Percentiles rank a stretch among this genome's conserved stretches.
Evolutionary conservation across 2,797 vertebrate species (phyloP).

Genomic region (Gymnoscopelus braueri): DNA sequence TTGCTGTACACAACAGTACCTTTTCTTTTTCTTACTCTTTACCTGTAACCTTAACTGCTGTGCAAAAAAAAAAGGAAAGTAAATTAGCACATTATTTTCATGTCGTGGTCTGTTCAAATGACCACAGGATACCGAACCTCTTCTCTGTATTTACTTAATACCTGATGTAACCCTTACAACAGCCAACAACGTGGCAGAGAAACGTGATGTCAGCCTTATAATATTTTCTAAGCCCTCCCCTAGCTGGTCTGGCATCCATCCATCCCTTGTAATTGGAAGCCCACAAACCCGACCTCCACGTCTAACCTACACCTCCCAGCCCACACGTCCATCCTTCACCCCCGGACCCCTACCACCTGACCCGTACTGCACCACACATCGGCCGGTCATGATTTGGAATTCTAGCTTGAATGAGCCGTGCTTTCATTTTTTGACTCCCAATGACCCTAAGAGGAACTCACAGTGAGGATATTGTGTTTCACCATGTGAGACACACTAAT

Average conservation of each 20-base stretch:
- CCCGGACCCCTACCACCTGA: not conserved
- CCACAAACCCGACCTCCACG: not conserved
- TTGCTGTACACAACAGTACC: too few species aligned
- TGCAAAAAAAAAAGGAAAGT: too few species aligned
- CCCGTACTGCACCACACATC: not conserved
- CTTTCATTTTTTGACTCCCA: slow-evolving; percentile 11
- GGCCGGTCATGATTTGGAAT: not conserved
- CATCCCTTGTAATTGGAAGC: not conserved
- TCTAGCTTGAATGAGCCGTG: not conserved
- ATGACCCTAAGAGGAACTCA: slow-evolving; percentile 35
- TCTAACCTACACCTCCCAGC: not conserved
- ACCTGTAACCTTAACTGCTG: too few species aligned
- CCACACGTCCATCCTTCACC: not conserved
- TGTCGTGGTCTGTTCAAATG: too few species aligned
- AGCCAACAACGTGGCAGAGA: not conserved
- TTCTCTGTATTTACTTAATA: not conserved
- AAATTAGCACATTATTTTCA: too few species aligned
- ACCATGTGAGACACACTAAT: slow-evolving; percentile 42
- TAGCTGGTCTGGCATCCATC: not conserved
- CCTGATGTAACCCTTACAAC: not conserved
- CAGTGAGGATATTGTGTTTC: slow-evolving; percentile 49
- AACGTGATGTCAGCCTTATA: not conserved
- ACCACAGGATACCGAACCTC: too few species aligned
- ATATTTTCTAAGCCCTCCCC: not conserved
- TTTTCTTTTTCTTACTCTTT: too few species aligned